These are phyloP conservation scores for Gymnodraco acuticeps DNA, from an alignment of 2,797 vertebrate species.

Conservation along the genomic window DNA sequence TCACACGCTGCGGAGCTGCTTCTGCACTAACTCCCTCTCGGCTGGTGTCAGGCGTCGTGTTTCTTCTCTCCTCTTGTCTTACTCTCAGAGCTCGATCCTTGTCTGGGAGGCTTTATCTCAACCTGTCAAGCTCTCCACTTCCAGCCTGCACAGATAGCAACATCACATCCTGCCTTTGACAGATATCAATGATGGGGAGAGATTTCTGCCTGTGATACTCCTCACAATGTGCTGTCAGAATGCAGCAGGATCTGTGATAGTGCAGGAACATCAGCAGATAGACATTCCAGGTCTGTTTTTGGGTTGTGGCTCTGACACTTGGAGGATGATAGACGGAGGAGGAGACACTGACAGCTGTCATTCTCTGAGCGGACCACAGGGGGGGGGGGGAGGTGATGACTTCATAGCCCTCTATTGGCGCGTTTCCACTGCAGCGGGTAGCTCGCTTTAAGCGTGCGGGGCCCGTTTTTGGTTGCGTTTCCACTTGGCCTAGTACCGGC, in stretches of 20 bases:
- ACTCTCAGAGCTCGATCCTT: neutral
- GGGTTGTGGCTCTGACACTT: slow-evolving; percentile 11
- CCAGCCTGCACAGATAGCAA: slow-evolving; percentile 1
- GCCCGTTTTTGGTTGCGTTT: too few relatives aligned
- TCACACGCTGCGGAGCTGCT: neutral
- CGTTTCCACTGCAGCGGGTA: too few relatives aligned
- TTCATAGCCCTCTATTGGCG: neutral
- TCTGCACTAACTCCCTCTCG: neutral
- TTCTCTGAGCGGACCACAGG: slow-evolving; percentile 7
- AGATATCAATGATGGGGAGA: slow-evolving; percentile 26
- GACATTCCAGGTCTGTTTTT: slow-evolving; percentile 16
- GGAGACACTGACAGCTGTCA: slow-evolving; percentile 13
- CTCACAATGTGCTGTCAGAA: slow-evolving; percentile 20
- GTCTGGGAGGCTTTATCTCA: slow-evolving; percentile 18
- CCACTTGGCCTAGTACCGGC: too few relatives aligned
- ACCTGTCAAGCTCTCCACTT: slow-evolving; percentile 30
- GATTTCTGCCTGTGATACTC: slow-evolving; percentile 36
- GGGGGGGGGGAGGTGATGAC: neutral
- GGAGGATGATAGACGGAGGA: slow-evolving; percentile 9
- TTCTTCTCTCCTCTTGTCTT: neutral
- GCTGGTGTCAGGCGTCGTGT: slow-evolving; percentile 2
- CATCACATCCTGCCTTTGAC: slow-evolving; percentile 33
- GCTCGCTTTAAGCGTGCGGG: too few relatives aligned
- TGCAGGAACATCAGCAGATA: slow-evolving; percentile 4
- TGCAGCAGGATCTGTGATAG: slow-evolving; percentile 15